Evolutionary conservation across 1,140 invertebrate genomes (phyloP).

Genomic region (Anthonomus grandis): DNA sequence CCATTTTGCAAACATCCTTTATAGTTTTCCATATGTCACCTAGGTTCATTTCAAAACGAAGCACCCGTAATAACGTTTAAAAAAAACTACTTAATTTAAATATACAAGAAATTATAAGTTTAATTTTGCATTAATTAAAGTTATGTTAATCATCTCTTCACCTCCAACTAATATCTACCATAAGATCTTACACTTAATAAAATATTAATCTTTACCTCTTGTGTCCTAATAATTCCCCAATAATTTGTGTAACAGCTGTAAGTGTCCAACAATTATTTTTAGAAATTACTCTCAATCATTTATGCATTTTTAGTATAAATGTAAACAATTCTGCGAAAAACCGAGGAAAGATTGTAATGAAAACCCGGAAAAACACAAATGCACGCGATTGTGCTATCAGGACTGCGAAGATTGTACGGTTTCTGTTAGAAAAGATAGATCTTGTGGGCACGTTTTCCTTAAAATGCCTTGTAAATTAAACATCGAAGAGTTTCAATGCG

Average conservation of each 20-base stretch:
- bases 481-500: slow-evolving; percentile 46
- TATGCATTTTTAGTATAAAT: slow-evolving; percentile 51
- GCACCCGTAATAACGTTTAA: too few relatives aligned
- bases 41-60: too few relatives aligned
- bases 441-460: slow-evolving; percentile 50
- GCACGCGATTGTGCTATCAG: slow-evolving; percentile 52
- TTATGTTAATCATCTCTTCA: background rate
- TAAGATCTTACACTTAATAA: background rate
- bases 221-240: background rate
- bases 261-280: background rate
- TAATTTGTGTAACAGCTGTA: background rate
- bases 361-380: slow-evolving; percentile 47
- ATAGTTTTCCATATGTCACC: too few relatives aligned
- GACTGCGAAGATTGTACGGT: slow-evolving; percentile 53
- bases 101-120: too few relatives aligned
- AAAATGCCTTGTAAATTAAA: slow-evolving; percentile 46
- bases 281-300: too few relatives aligned
- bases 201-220: background rate
- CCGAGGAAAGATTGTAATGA: slow-evolving; percentile 47
- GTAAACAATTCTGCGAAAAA: slow-evolving; percentile 50
- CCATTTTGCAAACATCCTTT: too few relatives aligned
- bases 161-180: background rate
- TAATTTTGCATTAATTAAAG: background rate
- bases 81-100: too few relatives aligned
- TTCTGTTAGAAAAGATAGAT: slow-evolving; percentile 48